Conservation (phyloP, 2,113 vertebrate genomes). For the Cyprinodon brontotheroides region DNA sequence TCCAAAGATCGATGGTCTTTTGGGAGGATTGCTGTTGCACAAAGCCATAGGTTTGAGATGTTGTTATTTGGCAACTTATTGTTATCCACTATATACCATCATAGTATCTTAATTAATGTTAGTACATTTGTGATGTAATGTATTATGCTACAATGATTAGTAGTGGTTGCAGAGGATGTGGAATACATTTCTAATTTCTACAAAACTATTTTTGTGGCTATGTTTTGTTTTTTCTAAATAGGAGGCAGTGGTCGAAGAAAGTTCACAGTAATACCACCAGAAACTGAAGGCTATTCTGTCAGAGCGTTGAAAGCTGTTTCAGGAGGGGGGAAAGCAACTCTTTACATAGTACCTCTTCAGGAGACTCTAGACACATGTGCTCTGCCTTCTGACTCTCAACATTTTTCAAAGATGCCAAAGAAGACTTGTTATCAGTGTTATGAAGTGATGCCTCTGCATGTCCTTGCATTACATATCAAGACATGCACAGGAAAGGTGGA, state of each 20-base stretch:
- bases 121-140: too few species aligned
- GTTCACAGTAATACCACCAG: not conserved
- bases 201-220: too few species aligned
- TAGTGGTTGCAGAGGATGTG: too few species aligned
- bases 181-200: too few species aligned
- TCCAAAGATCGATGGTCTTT: constrained; percentile 3
- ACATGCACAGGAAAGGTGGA: not conserved
- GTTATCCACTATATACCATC: too few species aligned
- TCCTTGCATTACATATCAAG: constrained; percentile 6
- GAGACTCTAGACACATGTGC: constrained; percentile 7
- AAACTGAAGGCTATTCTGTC: constrained; percentile 10
- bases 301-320: not conserved
- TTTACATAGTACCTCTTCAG: constrained; percentile 14
- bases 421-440: constrained; percentile 8
- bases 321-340: not conserved
- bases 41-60: not conserved
- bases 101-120: too few species aligned
- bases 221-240: not conserved
- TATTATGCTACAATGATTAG: too few species aligned
- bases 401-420: constrained; percentile 12
- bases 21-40: constrained; percentile 3
- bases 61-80: too few species aligned
- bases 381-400: not conserved
- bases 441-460: constrained; percentile 8
- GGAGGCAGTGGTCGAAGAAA: not conserved